Percentiles rank a stretch among this genome's conserved stretches.
Conservation (phyloP, 2,888 invertebrate species). For the Eremobia ochroleuca region DNA sequence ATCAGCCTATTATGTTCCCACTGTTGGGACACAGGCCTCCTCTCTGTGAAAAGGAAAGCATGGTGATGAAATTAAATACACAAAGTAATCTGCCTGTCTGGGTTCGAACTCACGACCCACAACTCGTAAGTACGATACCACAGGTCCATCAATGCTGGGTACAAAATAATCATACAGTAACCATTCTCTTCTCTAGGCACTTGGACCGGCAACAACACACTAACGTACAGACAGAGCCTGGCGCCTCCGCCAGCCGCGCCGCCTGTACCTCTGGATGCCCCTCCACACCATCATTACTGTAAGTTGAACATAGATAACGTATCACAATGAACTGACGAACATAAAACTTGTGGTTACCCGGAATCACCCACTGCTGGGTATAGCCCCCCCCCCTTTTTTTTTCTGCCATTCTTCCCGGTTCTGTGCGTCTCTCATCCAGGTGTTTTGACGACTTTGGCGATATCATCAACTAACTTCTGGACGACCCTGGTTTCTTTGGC, state of each 20-base stretch:
- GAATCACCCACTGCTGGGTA: not conserved
- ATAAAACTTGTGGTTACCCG: not conserved
- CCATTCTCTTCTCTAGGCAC: conserved; percentile 87
- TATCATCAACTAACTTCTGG: not conserved
- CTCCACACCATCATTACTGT: conserved; percentile 88
- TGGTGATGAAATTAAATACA: too few relatives aligned
- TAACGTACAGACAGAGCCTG: conserved; percentile 96
- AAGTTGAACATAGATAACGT: conserved; percentile 63
- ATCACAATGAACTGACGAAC: not conserved
- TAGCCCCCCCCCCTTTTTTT: too few relatives aligned
- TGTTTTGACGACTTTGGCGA: not conserved
- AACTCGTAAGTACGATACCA: too few relatives aligned
- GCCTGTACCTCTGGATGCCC: conserved; percentile 81
- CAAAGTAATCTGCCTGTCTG: too few relatives aligned
- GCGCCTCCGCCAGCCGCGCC: conserved; percentile 87
- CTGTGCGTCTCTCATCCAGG: too few relatives aligned
- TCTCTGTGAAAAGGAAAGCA: too few relatives aligned
- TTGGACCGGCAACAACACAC: conserved; percentile 97
- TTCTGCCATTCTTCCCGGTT: too few relatives aligned
- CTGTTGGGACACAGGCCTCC: too few relatives aligned
- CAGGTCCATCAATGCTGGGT: not conserved
- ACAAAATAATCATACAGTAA: not conserved
- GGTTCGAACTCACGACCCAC: too few relatives aligned
- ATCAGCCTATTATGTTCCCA: too few relatives aligned
- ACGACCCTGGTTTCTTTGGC: not conserved